Conservation (phyloP, 2,888 invertebrate genomes). For the Acanthosoma haemorrhoidale region DNA sequence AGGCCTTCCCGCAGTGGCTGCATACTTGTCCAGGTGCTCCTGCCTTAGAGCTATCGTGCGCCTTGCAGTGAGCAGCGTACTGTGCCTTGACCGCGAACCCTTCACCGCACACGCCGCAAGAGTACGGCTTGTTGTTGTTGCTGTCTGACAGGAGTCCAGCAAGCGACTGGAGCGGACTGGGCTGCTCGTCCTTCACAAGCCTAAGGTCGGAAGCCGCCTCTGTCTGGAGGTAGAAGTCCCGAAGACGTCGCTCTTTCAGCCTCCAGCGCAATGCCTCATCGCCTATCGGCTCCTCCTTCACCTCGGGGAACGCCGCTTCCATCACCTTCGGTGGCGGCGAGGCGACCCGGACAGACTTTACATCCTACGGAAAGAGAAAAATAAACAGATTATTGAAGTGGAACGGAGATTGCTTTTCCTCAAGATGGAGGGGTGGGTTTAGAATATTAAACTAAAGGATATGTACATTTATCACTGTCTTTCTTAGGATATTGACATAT, state of each 20-base stretch:
- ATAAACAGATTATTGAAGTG: background rate
- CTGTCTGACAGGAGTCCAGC: slow-evolving; percentile 41
- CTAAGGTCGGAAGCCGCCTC: slow-evolving; percentile 31
- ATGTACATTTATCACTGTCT: too few relatives aligned
- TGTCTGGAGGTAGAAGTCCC: slow-evolving; percentile 41
- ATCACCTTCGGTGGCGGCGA: slow-evolving; percentile 11
- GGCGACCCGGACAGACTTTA: slow-evolving; percentile 1
- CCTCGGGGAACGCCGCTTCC: slow-evolving; percentile 4
- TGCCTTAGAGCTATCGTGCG: slow-evolving; percentile 40
- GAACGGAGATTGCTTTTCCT: too few relatives aligned
- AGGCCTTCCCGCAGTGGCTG: slow-evolving; percentile 47
- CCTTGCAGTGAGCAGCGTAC: slow-evolving; percentile 41
- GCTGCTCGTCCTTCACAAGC: slow-evolving; percentile 24
- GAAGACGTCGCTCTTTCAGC: slow-evolving; percentile 40
- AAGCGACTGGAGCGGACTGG: background rate
- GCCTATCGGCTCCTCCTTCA: slow-evolving; percentile 8
- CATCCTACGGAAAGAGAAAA: background rate
- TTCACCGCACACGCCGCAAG: slow-evolving; percentile 40
- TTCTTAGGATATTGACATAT: too few relatives aligned
- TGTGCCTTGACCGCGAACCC: slow-evolving; percentile 41
- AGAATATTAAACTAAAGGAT: too few relatives aligned
- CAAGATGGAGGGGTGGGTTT: too few relatives aligned
- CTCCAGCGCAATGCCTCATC: slow-evolving; percentile 28
- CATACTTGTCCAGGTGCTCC: slow-evolving; percentile 45
- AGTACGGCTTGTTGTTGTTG: slow-evolving; percentile 44